Evolutionary conservation across 2,797 vertebrate genomes (phyloP).

Genomic region (Borostomias antarcticus): DNA sequence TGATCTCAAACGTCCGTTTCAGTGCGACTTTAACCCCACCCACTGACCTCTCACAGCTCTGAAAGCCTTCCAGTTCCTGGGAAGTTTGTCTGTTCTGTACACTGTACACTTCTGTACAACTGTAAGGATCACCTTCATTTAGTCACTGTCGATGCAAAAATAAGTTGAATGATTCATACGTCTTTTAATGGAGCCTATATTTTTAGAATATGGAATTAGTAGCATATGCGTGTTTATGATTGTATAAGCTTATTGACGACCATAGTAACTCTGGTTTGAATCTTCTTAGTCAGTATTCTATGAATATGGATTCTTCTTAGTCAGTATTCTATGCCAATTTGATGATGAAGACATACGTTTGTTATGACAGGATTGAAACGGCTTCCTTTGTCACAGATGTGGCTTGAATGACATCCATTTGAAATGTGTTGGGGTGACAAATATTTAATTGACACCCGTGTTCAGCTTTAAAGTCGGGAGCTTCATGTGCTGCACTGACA

Average conservation of each 20-base stretch:
- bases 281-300: not conserved
- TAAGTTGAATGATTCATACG: not conserved
- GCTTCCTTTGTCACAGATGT: not conserved
- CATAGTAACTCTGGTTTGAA: not conserved
- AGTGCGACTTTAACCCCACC: slow-evolving; percentile 33
- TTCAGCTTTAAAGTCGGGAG: slow-evolving; percentile 7
- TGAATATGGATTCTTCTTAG: not conserved
- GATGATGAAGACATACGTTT: slow-evolving; percentile 20
- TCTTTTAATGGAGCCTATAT: slow-evolving; percentile 14
- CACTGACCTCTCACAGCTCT: slow-evolving; percentile 34
- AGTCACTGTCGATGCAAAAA: not conserved
- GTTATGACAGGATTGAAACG: slow-evolving; percentile 27
- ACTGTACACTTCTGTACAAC: slow-evolving; percentile 6
- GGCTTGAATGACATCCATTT: not conserved
- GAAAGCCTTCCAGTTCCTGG: slow-evolving; percentile 38
- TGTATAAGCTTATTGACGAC: not conserved
- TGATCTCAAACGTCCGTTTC: too few relatives aligned
- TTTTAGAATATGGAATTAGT: not conserved
- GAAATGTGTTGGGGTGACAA: slow-evolving; percentile 11
- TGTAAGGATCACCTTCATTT: slow-evolving; percentile 20
- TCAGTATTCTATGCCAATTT: not conserved
- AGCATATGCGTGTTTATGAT: slow-evolving; percentile 1
- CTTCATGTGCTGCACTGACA: slow-evolving; percentile 5
- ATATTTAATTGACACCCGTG: not conserved
- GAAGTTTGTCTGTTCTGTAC: too few relatives aligned